Conservation (phyloP, 2,888 invertebrate species). For the Andrena praecox region DNA sequence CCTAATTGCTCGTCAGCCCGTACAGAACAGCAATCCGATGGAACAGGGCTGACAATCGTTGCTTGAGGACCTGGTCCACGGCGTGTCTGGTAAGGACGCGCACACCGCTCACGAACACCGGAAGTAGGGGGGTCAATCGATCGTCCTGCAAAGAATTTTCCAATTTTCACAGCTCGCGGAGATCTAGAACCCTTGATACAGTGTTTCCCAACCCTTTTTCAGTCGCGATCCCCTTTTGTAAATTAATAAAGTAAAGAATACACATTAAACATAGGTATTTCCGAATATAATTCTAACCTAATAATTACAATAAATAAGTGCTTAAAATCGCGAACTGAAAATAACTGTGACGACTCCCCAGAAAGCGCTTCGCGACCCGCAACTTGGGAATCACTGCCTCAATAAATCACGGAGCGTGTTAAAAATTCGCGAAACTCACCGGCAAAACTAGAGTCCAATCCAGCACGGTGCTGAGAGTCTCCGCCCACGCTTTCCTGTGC, state of each 20-base stretch:
- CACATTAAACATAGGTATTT: too few species aligned
- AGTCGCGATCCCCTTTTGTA: too few species aligned
- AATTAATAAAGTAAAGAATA: too few species aligned
- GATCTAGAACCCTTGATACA: neutral
- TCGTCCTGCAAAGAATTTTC: constrained; percentile 81
- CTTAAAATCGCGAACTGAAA: too few species aligned
- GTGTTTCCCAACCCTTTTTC: too few species aligned
- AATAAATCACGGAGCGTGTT: too few species aligned
- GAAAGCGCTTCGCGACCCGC: too few species aligned
- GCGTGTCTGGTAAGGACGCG: constrained; percentile 87
- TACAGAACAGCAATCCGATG: constrained; percentile 86
- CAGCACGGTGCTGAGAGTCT: constrained; percentile 94
- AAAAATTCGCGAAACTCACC: constrained; percentile 69
- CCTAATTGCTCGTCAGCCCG: constrained; percentile 82
- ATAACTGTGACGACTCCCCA: too few species aligned
- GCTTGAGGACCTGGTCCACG: constrained; percentile 86
- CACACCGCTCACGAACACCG: constrained; percentile 87
- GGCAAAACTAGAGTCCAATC: constrained; percentile 90
- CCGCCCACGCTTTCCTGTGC: constrained; percentile 93
- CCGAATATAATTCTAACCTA: too few species aligned
- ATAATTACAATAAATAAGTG: too few species aligned
- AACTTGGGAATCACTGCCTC: too few species aligned
- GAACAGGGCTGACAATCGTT: constrained; percentile 86
- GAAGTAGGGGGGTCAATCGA: constrained; percentile 86
- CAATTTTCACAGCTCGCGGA: neutral